These are phyloP conservation scores for Drosophila rubida DNA, from an alignment of 2,888 invertebrate genomes.

Conservation along the genomic window DNA sequence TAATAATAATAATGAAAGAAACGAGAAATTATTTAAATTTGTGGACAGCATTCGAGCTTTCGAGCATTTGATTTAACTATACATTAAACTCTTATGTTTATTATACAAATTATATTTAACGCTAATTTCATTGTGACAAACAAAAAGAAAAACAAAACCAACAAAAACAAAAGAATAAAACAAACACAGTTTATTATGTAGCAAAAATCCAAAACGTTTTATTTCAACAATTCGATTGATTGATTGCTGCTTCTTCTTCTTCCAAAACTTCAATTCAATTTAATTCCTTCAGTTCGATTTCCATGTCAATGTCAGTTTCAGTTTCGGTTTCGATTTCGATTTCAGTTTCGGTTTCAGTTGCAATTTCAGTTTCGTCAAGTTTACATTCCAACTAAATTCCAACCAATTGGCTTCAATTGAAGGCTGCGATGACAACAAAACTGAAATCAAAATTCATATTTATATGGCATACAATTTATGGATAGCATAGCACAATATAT, in stretches of 20 bases:
- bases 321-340: background rate
- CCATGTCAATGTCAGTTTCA: background rate
- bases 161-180: conserved; percentile 39
- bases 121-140: conserved; percentile 76
- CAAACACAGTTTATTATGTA: conserved; percentile 77
- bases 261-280: background rate
- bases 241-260: conserved; percentile 11
- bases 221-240: conserved; percentile 50
- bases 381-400: conserved; percentile 49
- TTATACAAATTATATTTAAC: conserved; percentile 73
- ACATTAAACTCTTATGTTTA: conserved; percentile 74
- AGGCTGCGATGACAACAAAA: conserved; percentile 77
- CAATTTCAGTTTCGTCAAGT: conserved; percentile 27
- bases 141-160: conserved; percentile 5
- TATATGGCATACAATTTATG: conserved; percentile 63
- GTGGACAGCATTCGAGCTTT: conserved; percentile 75
- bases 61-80: conserved; percentile 74
- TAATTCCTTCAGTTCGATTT: background rate
- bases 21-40: conserved; percentile 35
- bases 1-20: conserved; percentile 1
- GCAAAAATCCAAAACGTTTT: conserved; percentile 62
- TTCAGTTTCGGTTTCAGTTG: background rate
- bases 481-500: conserved; percentile 46
- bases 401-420: conserved; percentile 78
- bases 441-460: conserved; percentile 77